phyloP scores from a whole-genome alignment of 2,113 vertebrate genomes.

The Equus quagga region DNA sequence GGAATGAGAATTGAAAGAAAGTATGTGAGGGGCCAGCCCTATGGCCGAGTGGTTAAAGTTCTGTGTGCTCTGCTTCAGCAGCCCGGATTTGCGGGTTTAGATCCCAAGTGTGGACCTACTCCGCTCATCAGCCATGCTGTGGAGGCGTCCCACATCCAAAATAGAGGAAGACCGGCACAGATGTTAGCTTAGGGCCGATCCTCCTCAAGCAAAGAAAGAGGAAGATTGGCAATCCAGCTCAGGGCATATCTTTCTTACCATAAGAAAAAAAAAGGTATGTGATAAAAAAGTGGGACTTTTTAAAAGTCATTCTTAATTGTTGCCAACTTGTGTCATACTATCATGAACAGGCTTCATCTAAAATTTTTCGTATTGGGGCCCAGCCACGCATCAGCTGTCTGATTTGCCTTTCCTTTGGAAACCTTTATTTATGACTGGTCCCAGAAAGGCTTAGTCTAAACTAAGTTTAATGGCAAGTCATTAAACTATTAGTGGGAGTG shows the following conservation, averaged over 20 bases:
- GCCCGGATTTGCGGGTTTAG: too few relatives aligned
- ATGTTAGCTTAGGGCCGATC: too few relatives aligned
- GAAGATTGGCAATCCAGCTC: too few relatives aligned
- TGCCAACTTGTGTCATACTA: not conserved
- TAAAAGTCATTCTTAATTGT: not conserved
- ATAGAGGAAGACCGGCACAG: too few relatives aligned
- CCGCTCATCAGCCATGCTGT: too few relatives aligned
- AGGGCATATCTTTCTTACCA: too few relatives aligned
- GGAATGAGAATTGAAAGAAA: slow-evolving; percentile 1
- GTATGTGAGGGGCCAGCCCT: not conserved
- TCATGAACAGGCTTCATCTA: not conserved
- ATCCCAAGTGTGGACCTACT: too few relatives aligned
- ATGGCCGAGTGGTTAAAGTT: too few relatives aligned
- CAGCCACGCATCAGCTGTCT: not conserved
- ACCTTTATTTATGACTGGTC: not conserved
- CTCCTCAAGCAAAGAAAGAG: too few relatives aligned
- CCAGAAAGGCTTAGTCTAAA: not conserved
- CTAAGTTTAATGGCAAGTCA: not conserved
- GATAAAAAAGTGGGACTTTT: not conserved
- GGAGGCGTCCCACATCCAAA: too few relatives aligned
- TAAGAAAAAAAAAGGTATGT: not conserved
- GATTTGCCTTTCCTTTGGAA: not conserved
- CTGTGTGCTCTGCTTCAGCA: too few relatives aligned
- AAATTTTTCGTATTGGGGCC: not conserved
- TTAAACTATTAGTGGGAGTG: not conserved